These are phyloP conservation scores for Barnardius zonarius DNA, from an alignment of 2,113 vertebrate genomes.

Conservation along the genomic window DNA sequence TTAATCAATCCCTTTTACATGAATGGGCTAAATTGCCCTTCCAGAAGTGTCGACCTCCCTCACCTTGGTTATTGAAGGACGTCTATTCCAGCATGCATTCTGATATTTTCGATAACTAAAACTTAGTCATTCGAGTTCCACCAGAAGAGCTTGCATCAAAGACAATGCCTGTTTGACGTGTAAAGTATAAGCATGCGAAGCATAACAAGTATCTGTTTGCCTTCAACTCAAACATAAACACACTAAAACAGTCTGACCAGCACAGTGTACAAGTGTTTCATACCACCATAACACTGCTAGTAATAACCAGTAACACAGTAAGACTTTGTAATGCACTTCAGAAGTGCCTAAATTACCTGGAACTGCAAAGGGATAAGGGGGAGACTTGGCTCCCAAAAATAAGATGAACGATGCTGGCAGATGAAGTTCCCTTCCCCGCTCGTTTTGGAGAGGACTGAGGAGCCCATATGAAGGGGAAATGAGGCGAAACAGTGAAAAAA, in stretches of 20 bases:
- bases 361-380: neutral
- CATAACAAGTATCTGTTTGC: neutral
- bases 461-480: neutral
- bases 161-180: neutral
- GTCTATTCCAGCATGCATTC: neutral
- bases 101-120: neutral
- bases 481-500: neutral
- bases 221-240: neutral
- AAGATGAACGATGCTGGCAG: neutral
- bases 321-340: neutral
- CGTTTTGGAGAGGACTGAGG: neutral
- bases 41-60: neutral
- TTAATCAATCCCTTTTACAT: neutral
- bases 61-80: neutral
- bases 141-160: neutral
- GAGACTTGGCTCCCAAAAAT: neutral
- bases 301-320: neutral
- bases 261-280: fast-evolving
- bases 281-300: neutral
- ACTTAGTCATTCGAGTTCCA: neutral
- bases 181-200: neutral
- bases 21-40: neutral
- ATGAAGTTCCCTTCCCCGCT: neutral
- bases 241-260: neutral
- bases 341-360: neutral